These are phyloP conservation scores for Sweltsa coloradensis DNA, from an alignment of 1,140 invertebrate genomes.

Conservation along the genomic window DNA sequence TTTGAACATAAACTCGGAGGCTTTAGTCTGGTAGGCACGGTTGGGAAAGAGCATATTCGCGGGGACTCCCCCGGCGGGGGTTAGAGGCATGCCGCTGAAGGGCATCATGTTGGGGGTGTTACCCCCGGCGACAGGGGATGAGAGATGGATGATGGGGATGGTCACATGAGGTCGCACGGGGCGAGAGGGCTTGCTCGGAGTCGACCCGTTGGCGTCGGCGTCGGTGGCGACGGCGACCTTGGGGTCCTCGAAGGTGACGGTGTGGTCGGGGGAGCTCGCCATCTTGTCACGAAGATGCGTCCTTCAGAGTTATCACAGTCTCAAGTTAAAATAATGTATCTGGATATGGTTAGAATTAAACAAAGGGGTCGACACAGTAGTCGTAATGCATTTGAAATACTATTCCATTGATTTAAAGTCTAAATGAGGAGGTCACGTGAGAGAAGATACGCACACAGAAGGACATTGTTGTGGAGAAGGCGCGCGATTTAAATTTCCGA, in stretches of 20 bases:
- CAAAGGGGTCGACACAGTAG: too few species aligned
- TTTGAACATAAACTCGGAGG: constrained; percentile 59
- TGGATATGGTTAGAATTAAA: too few species aligned
- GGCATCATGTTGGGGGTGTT: not conserved
- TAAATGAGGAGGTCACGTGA: too few species aligned
- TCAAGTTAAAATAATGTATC: too few species aligned
- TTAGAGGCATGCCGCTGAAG: constrained; percentile 10
- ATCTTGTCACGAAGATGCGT: not conserved
- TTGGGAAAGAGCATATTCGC: constrained; percentile 6
- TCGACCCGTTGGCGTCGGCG: not conserved
- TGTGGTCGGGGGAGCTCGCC: not conserved
- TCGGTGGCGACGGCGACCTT: not conserved
- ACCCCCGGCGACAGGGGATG: not conserved
- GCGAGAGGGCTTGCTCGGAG: not conserved
- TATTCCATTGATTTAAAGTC: too few species aligned
- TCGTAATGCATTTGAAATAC: too few species aligned
- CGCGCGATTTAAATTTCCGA: too few species aligned
- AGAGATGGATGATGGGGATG: not conserved
- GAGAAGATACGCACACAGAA: too few species aligned
- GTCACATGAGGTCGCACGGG: not conserved
- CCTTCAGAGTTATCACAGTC: too few species aligned
- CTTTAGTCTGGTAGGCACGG: constrained; percentile 44
- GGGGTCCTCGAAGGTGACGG: not conserved
- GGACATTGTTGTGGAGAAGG: too few species aligned
- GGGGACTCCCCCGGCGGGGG: constrained; percentile 2